phyloP scores from a whole-genome alignment of 1,140 invertebrate genomes.

The Adoxophyes honmai region DNA sequence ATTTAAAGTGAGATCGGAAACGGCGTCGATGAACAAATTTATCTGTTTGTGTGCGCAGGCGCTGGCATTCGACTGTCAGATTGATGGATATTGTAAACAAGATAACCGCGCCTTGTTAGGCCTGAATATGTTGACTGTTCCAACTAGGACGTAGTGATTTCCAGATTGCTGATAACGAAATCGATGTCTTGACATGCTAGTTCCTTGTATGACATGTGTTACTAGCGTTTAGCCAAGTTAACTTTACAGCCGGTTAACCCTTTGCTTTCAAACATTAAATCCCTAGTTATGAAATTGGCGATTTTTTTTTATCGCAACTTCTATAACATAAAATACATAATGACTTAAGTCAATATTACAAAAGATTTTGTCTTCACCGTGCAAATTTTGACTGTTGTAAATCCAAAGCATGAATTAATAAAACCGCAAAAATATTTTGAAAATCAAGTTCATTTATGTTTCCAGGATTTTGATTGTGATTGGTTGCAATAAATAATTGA shows the following conservation, averaged over 20 bases:
- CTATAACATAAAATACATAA: too few relatives aligned
- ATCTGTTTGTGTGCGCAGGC: slow-evolving; percentile 43
- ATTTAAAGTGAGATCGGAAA: slow-evolving; percentile 6
- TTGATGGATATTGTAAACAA: slow-evolving; percentile 18
- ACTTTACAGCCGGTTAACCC: not conserved
- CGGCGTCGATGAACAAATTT: slow-evolving; percentile 8
- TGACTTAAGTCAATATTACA: too few relatives aligned
- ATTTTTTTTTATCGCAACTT: too few relatives aligned
- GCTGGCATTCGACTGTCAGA: slow-evolving; percentile 39
- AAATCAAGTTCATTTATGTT: too few relatives aligned
- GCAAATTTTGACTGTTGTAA: too few relatives aligned
- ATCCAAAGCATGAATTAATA: too few relatives aligned
- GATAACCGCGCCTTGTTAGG: slow-evolving; percentile 7
- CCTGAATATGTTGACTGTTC: not conserved
- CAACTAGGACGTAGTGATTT: slow-evolving; percentile 10
- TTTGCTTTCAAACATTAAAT: too few relatives aligned
- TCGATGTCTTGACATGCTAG: slow-evolving; percentile 11
- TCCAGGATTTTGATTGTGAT: too few relatives aligned
- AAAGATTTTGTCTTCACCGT: too few relatives aligned
- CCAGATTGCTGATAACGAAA: slow-evolving; percentile 10
- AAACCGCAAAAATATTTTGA: too few relatives aligned
- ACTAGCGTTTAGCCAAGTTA: not conserved
- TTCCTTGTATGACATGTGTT: slow-evolving; percentile 12
- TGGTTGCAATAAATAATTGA: too few relatives aligned
- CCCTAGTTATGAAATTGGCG: too few relatives aligned